Evolutionary conservation across 2,797 vertebrate species (phyloP), one percentile per base, ranked within the genome.

Genomic region (Ficedula albicollis): DNA sequence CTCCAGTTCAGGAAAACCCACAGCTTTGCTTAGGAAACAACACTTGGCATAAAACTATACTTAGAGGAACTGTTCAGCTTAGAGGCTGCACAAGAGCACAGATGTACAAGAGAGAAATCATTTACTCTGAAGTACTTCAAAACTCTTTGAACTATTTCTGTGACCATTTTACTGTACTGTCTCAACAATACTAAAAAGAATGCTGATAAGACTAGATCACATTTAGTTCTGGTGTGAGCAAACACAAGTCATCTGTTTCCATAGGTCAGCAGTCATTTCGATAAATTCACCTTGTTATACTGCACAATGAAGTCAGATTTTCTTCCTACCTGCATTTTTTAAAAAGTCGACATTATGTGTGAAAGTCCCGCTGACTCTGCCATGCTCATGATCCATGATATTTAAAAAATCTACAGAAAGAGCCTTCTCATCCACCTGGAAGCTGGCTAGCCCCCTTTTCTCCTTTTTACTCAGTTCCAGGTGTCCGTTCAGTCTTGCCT

Each of bases 321-420:
- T 59, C 4, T 26, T 82, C 89, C 43, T 96, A 98, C 98, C 97
- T 97, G 96, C 58, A 18, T 84, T 91, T 60, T 87, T 72, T 16
- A 98, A 86, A 15, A 48, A 74, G 60, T 94, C 85, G 13, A 97
- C 91, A 52, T 98, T 98, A 87, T 98, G 98, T 60, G 93, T 91
- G 29, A 99, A 94, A 32, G 86, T 97, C 36, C 96, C 96, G 18
- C 85, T 83, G 90, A 99, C 27, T 55, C 95, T 97, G 30, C 96
- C 39, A 0, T 76, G 93, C 41, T 94, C 93, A 17, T 2, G 38
- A 64, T 79, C 91, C 63, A 97, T 60, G 70, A 58, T 46, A 59
- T 43, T 97, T 83, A 91, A 97, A 79, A 98, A 90, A 25, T 98
- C 98, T 49, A 98, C 41, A 84, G 97, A 98, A 46, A 99, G 60